These are phyloP conservation scores for Poecile montanus DNA, from an alignment of 2,797 vertebrate species.

Conservation along the genomic window DNA sequence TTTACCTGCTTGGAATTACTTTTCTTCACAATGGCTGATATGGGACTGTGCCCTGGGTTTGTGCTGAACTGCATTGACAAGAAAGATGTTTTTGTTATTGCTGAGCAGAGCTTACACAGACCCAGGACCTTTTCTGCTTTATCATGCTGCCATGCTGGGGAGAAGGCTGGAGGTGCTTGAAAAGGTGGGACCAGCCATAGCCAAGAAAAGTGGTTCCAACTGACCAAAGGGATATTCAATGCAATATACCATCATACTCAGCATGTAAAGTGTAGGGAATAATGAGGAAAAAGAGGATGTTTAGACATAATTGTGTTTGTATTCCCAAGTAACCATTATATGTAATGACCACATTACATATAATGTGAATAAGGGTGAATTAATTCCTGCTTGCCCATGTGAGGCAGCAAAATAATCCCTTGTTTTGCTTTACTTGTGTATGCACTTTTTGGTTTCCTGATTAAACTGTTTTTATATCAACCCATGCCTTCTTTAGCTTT, in stretches of 20 bases:
- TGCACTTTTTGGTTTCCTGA: neutral
- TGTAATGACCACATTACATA: neutral
- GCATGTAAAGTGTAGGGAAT: neutral
- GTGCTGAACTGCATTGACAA: neutral
- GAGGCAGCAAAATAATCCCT: neutral
- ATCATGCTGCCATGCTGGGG: fast-evolving
- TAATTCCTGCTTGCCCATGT: neutral
- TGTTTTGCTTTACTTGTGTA: neutral
- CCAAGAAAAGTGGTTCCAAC: neutral
- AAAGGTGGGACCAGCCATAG: neutral
- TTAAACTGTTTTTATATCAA: neutral
- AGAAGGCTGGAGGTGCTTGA: neutral
- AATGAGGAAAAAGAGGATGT: neutral
- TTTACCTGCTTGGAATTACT: neutral
- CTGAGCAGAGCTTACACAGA: neutral
- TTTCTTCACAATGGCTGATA: neutral
- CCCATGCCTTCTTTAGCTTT: neutral
- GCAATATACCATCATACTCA: neutral
- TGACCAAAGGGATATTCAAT: neutral
- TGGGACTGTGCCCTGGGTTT: neutral
- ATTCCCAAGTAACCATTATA: neutral
- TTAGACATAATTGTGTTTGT: fast-evolving
- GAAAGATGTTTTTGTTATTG: neutral
- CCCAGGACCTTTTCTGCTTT: neutral
- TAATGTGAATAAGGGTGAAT: no score